Evolutionary conservation across 2,113 vertebrate species (phyloP), one percentile per base, ranked within the genome.

Genomic region (Anthoscopus minutus): DNA sequence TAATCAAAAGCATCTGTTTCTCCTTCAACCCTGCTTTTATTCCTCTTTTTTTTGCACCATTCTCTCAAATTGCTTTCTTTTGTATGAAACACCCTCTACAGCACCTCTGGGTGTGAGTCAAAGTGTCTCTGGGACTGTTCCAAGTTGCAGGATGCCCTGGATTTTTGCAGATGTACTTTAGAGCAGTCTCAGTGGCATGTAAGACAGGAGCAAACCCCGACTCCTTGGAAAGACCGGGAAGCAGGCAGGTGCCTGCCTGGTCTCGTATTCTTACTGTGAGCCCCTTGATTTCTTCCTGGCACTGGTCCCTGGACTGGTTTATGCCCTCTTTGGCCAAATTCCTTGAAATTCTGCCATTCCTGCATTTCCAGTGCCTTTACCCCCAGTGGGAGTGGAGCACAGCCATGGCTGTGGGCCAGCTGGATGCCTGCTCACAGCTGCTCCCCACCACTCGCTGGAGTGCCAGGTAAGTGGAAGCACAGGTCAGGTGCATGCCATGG

Each of bases 281-380:
- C 25, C 86, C 60, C 72, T 86, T 65, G 54, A 74, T 73, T 84
- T 86, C 51, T 86, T 92, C 18, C 81, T 94, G 81, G 69, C 89
- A 42, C 47, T 2, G 7, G 24, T 91, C 22, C 17, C 73, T 96
- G 83, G 56, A 51, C 38, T 3, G 10, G 64, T 84, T 91, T 74
- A 78, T 84, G 64, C 33, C 84, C 69, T 4, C 14, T 51, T 45
- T 73, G 56, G 92, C 72, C 81, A 89, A 91, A 66, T 16, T 77
- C 56, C 48, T 95, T 92, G 93, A 94, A 94, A 91, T 54, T 13
- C 51, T 87, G 69, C 51, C 77, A 89, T 71, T 84, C 30, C 19
- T 89, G 87, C 73, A 77, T 47, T 94, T 84, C 18, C 51, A 86
- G 42, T 1, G 5, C 64, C 64, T 93, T 66, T 77, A 60, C 10